Conservation (phyloP, 1,140 invertebrate genomes). For the Apis florea region DNA sequence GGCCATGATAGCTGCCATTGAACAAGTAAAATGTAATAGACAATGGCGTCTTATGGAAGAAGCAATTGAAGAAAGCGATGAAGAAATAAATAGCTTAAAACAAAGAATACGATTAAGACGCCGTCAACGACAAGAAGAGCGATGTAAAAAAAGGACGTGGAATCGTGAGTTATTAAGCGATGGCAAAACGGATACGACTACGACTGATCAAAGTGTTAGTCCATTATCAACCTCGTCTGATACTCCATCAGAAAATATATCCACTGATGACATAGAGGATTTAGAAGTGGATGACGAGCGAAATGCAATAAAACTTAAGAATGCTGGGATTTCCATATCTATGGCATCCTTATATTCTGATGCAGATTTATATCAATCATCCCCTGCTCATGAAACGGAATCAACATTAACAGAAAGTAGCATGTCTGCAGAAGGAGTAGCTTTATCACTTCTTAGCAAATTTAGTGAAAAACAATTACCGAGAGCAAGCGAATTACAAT, state of each 20-base stretch:
- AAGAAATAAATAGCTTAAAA: slow-evolving; percentile 85
- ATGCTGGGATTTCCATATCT: slow-evolving; percentile 82
- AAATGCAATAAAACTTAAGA: slow-evolving; percentile 75
- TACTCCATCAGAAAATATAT: slow-evolving; percentile 78
- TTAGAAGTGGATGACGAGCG: slow-evolving; percentile 79
- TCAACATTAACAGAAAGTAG: slow-evolving; percentile 75
- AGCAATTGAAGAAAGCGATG: slow-evolving; percentile 84
- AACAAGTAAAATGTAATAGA: slow-evolving; percentile 83
- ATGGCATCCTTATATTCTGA: slow-evolving; percentile 85
- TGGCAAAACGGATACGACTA: slow-evolving; percentile 82
- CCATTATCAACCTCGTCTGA: slow-evolving; percentile 81
- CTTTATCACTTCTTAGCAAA: slow-evolving; percentile 87
- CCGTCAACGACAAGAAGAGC: slow-evolving; percentile 81
- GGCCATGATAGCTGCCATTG: slow-evolving; percentile 91
- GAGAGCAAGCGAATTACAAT: slow-evolving; percentile 89
- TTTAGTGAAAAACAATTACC: slow-evolving; percentile 90
- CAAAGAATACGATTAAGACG: slow-evolving; percentile 84
- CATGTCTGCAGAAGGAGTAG: slow-evolving; percentile 89
- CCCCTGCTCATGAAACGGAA: slow-evolving; percentile 63
- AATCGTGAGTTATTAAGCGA: slow-evolving; percentile 77
- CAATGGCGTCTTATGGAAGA: slow-evolving; percentile 77
- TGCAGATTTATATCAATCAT: slow-evolving; percentile 77
- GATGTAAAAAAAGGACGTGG: slow-evolving; percentile 68
- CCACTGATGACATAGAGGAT: slow-evolving; percentile 82
- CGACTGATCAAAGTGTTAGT: slow-evolving; percentile 81